phyloP scores from a whole-genome alignment of 2,797 vertebrate genomes.

The Sebastes ruberrimus region DNA sequence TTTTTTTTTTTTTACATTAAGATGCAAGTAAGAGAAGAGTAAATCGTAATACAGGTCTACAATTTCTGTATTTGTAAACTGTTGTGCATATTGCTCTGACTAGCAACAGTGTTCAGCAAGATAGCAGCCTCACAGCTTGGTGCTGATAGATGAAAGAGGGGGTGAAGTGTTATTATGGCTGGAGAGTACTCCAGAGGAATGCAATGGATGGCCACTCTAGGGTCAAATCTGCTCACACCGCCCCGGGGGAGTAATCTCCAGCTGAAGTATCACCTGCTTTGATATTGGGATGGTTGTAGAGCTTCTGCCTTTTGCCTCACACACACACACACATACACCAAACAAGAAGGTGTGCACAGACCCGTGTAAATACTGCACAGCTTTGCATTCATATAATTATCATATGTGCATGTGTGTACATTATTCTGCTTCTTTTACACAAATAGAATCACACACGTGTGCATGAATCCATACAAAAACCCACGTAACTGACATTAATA shows the following conservation, averaged over 20 bases:
- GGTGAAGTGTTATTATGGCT: slow-evolving; percentile 74
- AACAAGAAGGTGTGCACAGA: slow-evolving; percentile 1
- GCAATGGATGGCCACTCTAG: slow-evolving; percentile 73
- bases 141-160: slow-evolving; percentile 71
- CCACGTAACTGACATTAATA: slow-evolving; percentile 13
- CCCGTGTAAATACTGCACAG: background rate
- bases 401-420: background rate
- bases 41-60: background rate
- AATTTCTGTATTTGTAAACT: background rate
- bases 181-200: slow-evolving; percentile 75
- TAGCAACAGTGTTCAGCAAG: slow-evolving; percentile 22
- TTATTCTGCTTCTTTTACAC: slow-evolving; percentile 13
- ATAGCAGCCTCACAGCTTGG: slow-evolving; percentile 46
- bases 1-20: background rate
- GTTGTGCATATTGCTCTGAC: slow-evolving; percentile 19
- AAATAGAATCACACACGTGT: background rate
- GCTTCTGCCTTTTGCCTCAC: slow-evolving; percentile 29
- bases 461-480: slow-evolving; percentile 5
- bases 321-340: background rate
- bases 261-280: slow-evolving; percentile 73
- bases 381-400: background rate
- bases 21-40: background rate
- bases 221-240: slow-evolving; percentile 68
- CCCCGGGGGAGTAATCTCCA: slow-evolving; percentile 61
- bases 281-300: slow-evolving; percentile 55